A percentile compares a stretch with the other conserved stretches of the same genome.
Conservation (phyloP, 2,113 vertebrate species). For the Leucopsar rothschildi region DNA sequence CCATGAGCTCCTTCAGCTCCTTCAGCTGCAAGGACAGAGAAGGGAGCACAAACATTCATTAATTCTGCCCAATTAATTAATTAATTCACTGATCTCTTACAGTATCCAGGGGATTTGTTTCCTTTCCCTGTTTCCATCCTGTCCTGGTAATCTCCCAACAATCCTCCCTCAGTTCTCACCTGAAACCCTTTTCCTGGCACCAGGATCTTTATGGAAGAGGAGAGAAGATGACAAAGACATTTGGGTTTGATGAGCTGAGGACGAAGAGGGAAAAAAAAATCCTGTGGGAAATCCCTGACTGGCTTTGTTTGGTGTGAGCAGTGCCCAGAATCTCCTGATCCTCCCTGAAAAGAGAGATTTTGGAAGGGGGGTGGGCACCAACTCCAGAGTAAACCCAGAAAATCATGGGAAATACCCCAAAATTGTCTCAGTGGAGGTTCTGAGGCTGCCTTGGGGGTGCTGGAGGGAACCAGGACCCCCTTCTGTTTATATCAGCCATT, state of each 20-base stretch:
- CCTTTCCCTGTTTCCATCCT: neutral
- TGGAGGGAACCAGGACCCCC: neutral
- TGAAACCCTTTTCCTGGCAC: neutral
- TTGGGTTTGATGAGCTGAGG: neutral
- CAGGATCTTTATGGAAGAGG: neutral
- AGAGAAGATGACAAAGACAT: neutral
- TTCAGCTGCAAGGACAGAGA: slow-evolving; percentile 78
- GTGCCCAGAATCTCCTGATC: neutral
- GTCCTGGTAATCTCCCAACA: neutral
- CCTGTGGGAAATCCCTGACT: neutral
- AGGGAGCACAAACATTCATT: slow-evolving; percentile 60
- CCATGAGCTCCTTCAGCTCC: slow-evolving; percentile 74
- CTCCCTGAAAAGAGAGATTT: neutral
- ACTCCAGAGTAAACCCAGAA: neutral
- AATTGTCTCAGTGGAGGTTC: neutral
- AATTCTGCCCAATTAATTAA: neutral
- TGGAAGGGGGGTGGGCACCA: fast-evolving
- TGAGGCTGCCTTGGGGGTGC: neutral
- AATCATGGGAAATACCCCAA: too few relatives aligned
- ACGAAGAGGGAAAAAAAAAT: neutral
- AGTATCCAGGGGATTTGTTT: neutral
- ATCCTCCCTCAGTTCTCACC: neutral
- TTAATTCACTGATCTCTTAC: neutral
- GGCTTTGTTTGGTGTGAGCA: neutral
- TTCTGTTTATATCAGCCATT: neutral